A percentile compares a stretch with the other conserved stretches of the same genome.
These are phyloP conservation scores for Okamejei kenojei DNA, from an alignment of 2,797 vertebrate genomes.

Conservation along the genomic window DNA sequence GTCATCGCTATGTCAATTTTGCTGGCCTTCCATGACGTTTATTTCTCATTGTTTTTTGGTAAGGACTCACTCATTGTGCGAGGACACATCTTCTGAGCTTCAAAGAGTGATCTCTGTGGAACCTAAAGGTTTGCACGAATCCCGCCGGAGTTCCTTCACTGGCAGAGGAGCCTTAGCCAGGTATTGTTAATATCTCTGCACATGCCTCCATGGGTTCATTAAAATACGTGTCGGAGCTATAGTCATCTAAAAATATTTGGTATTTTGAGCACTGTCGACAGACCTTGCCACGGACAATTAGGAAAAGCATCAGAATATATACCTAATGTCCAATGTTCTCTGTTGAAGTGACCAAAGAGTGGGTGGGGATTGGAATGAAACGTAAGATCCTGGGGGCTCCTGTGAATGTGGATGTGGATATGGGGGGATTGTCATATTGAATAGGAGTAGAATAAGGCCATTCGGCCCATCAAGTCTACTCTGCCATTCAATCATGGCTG, in stretches of 20 bases:
- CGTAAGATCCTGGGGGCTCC: too few relatives aligned
- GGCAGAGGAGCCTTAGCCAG: constrained; percentile 70
- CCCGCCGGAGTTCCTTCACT: constrained; percentile 56
- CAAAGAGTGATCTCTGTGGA: constrained; percentile 60
- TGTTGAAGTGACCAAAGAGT: background rate
- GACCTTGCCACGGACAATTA: background rate
- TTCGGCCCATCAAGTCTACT: too few relatives aligned
- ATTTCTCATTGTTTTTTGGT: constrained; percentile 43
- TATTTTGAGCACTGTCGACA: background rate
- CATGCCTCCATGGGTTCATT: background rate
- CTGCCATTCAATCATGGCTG: too few relatives aligned
- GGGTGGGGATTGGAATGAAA: too few relatives aligned
- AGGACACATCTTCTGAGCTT: constrained; percentile 57
- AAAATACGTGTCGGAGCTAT: too few relatives aligned
- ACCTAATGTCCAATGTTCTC: background rate
- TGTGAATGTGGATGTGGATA: too few relatives aligned
- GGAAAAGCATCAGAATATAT: background rate
- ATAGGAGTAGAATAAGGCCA: too few relatives aligned
- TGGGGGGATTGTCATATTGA: too few relatives aligned
- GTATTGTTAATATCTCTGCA: constrained; percentile 55
- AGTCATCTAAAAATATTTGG: background rate
- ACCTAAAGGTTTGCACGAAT: constrained; percentile 52
- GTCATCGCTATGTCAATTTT: too few relatives aligned
- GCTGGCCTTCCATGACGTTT: background rate
- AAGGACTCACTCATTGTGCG: constrained; percentile 62